A percentile compares a stretch with the other conserved stretches of the same genome.
Evolutionary conservation across 2,797 vertebrate species (phyloP).

Genomic region (Crenuchus spilurus): DNA sequence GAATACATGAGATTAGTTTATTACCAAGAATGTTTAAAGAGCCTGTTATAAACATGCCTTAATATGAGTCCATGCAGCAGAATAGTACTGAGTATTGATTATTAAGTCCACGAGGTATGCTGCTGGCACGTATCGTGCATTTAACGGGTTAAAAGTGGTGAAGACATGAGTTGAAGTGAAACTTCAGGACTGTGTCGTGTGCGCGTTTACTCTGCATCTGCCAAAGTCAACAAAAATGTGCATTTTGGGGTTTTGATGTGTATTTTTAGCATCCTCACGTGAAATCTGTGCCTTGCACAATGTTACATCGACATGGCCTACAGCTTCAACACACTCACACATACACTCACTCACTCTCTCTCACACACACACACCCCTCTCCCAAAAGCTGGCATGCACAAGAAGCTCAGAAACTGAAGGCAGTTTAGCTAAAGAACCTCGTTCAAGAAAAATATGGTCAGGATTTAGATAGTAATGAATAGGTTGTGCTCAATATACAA

Average conservation of each 20-base stretch:
- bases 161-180: not conserved
- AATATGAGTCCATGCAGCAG: not conserved
- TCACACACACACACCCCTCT: slow-evolving; percentile 17
- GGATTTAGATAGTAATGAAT: no score
- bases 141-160: slow-evolving; percentile 7
- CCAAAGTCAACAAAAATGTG: not conserved
- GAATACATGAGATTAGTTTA: no score
- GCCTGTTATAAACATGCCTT: no score
- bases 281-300: slow-evolving; percentile 17
- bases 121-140: not conserved
- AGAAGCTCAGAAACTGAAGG: not conserved
- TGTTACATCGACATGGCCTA: slow-evolving; percentile 12
- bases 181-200: slow-evolving; percentile 1
- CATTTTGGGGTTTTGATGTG: slow-evolving; percentile 26
- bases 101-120: no score
- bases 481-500: no score
- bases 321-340: slow-evolving; percentile 21
- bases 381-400: slow-evolving; percentile 9
- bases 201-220: not conserved
- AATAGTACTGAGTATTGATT: not conserved
- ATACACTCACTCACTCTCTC: slow-evolving; percentile 5
- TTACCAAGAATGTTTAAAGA: no score
- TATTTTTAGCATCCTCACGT: not conserved
- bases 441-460: not conserved
- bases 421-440: not conserved